Evolutionary conservation across 2,113 vertebrate genomes (phyloP).

Genomic region (Tragelaphus imberbis): DNA sequence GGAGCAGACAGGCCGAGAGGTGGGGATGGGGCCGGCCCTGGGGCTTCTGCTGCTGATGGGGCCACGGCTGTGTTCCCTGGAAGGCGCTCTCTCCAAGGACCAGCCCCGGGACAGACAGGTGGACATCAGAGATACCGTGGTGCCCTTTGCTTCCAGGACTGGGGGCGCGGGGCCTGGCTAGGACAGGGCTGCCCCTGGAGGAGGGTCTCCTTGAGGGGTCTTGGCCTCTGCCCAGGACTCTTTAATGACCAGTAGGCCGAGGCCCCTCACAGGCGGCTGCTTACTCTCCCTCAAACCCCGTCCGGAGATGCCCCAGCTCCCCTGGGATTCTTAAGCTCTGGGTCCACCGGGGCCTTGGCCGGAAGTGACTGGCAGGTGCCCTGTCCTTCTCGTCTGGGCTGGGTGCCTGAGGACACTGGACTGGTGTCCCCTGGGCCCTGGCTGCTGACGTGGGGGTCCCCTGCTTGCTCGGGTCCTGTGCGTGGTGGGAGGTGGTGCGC

Average conservation of each 20-base stretch:
- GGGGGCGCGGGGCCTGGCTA: not conserved
- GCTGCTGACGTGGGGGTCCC: not conserved
- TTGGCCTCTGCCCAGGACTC: conserved; percentile 62
- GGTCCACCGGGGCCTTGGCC: not conserved
- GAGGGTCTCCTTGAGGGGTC: conserved; percentile 66
- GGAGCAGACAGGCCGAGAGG: not conserved
- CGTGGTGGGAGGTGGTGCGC: not conserved
- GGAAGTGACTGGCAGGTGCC: not conserved
- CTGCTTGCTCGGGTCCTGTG: not conserved
- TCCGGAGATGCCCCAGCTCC: not conserved
- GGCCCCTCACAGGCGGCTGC: conserved; percentile 59
- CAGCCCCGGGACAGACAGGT: not conserved
- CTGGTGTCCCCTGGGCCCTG: not conserved
- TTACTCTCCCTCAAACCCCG: not conserved
- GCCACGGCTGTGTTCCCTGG: not conserved
- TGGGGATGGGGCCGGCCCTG: not conserved
- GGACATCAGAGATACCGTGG: not conserved
- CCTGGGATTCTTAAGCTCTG: not conserved
- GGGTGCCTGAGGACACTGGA: not conserved
- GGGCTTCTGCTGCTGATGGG: not conserved
- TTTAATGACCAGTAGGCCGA: conserved; percentile 66
- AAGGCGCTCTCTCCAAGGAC: not conserved
- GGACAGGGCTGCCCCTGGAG: not conserved
- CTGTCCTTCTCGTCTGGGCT: too few relatives aligned
- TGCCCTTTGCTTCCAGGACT: not conserved